These are phyloP conservation scores for Zosterops hypoxanthus DNA, from an alignment of 2,113 vertebrate species.

Conservation along the genomic window DNA sequence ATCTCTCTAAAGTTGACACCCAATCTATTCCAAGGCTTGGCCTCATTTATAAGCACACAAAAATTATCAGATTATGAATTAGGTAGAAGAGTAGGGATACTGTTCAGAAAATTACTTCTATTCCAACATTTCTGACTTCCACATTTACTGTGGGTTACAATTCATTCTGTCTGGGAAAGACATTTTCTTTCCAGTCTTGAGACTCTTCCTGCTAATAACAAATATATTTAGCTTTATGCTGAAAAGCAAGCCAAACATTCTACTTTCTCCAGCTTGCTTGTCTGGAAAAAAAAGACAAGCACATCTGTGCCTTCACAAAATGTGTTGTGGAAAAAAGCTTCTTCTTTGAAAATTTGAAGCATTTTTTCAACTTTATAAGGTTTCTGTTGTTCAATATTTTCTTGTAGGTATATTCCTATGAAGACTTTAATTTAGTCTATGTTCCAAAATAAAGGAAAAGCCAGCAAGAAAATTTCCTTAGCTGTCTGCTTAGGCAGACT, in stretches of 20 bases:
- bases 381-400: background rate
- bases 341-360: background rate
- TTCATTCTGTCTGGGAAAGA: background rate
- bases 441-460: background rate
- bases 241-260: background rate
- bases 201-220: background rate
- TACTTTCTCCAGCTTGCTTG: background rate
- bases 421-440: background rate
- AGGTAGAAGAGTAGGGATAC: background rate
- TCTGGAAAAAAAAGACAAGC: background rate
- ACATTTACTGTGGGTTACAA: background rate
- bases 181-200: background rate
- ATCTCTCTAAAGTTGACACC: background rate
- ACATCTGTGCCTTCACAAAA: background rate
- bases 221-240: background rate
- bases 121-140: background rate
- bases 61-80: background rate
- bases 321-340: background rate
- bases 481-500: background rate
- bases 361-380: background rate
- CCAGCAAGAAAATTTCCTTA: background rate
- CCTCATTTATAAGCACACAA: background rate
- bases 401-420: background rate
- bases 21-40: background rate
- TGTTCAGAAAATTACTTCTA: background rate